Evolutionary conservation across 2,113 vertebrate species (phyloP).

Genomic region (Tragelaphus scriptus): DNA sequence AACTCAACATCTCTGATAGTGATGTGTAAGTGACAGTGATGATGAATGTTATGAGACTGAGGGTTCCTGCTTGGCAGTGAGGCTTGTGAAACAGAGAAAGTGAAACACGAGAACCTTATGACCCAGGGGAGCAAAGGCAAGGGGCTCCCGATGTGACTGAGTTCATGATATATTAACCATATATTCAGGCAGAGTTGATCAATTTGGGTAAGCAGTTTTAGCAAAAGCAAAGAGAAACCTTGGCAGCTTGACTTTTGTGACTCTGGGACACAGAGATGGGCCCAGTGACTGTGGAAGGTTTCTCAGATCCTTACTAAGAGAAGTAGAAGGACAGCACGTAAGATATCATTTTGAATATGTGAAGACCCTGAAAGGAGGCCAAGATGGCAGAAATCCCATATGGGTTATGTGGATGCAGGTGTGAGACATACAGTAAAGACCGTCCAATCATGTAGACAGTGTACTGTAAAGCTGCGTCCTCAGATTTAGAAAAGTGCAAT

Average conservation of each 20-base stretch:
- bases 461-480: neutral
- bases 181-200: neutral
- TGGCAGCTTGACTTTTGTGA: neutral
- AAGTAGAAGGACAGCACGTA: neutral
- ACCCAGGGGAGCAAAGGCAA: accelerated
- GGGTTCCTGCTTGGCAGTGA: neutral
- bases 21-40: neutral
- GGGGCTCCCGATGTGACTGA: neutral
- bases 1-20: neutral
- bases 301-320: neutral
- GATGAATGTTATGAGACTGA: neutral
- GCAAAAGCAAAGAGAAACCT: neutral
- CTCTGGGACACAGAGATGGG: neutral
- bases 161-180: neutral
- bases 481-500: neutral
- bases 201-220: neutral
- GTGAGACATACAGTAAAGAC: neutral
- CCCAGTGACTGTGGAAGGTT: neutral
- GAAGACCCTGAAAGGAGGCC: neutral
- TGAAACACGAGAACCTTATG: neutral
- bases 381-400: neutral
- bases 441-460: neutral
- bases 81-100: neutral
- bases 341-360: neutral
- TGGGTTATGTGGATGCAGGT: neutral